Conservation (phyloP, 2,888 invertebrate species). For the Zhengitettix transpicula region DNA sequence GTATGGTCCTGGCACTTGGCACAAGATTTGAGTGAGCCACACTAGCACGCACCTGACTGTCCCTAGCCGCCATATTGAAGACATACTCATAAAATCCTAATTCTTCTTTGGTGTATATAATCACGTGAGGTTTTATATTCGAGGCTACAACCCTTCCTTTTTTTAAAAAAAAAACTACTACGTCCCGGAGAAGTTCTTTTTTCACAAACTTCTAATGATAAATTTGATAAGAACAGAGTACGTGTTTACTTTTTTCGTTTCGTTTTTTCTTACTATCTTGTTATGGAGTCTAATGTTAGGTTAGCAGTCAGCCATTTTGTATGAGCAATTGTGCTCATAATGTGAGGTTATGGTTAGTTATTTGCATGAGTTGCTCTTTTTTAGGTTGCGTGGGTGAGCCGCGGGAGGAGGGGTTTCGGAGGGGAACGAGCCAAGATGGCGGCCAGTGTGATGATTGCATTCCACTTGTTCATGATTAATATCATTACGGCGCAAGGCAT, state of each 20-base stretch:
- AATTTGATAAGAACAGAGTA: neutral
- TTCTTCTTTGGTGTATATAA: no score
- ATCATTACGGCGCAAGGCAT: neutral
- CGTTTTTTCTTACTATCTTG: neutral
- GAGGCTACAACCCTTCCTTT: no score
- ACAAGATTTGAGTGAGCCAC: no score
- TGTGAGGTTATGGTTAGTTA: neutral
- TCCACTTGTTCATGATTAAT: neutral
- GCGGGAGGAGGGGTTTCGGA: no score
- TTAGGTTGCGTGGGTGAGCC: neutral
- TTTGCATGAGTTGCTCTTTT: neutral
- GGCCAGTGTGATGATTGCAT: neutral
- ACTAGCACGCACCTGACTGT: no score
- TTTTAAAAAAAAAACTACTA: no score
- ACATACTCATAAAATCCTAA: no score
- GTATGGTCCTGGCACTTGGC: no score
- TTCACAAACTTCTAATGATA: neutral
- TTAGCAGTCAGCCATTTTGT: neutral
- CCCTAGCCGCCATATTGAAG: no score
- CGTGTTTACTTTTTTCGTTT: neutral
- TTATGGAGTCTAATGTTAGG: neutral
- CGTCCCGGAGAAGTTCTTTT: neutral
- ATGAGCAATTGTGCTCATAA: neutral
- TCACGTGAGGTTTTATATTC: no score
- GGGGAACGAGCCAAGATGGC: neutral